Evolutionary conservation across 1,140 invertebrate species (phyloP).

Genomic region (Brevipalpus yothersi): DNA sequence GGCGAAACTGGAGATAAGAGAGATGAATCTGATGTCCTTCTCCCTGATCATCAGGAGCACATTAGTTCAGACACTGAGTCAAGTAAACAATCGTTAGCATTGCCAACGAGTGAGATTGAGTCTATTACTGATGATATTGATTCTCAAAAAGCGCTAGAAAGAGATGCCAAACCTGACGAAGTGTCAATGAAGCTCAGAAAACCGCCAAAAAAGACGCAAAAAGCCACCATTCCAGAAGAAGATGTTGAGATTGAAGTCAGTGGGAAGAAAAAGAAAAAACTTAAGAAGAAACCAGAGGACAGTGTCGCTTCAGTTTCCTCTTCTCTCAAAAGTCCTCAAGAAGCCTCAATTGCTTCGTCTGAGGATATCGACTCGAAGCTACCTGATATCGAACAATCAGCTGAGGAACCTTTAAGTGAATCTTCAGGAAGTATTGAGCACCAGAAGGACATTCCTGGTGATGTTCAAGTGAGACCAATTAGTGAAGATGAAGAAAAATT

Average conservation of each 20-base stretch:
- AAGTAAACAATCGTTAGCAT: background rate
- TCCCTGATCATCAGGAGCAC: background rate
- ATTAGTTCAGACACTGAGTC: too few relatives aligned
- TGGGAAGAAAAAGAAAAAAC: background rate
- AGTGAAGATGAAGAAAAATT: too few relatives aligned
- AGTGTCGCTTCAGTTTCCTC: background rate
- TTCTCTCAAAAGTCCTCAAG: background rate
- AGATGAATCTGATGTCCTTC: too few relatives aligned
- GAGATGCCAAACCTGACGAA: background rate
- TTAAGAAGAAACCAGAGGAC: background rate
- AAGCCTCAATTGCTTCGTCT: background rate
- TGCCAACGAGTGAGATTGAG: background rate
- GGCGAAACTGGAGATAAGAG: too few relatives aligned
- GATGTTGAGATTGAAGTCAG: background rate
- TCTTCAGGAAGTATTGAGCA: too few relatives aligned
- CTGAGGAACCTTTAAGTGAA: too few relatives aligned
- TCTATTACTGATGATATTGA: background rate
- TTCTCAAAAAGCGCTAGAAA: background rate
- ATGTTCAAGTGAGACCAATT: too few relatives aligned
- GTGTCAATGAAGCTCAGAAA: background rate
- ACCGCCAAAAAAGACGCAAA: background rate
- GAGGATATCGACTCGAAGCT: too few relatives aligned
- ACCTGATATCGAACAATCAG: too few relatives aligned
- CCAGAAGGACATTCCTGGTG: too few relatives aligned
- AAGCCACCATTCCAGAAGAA: background rate